Percentiles rank a stretch among this genome's conserved stretches.
Conservation (phyloP, 1,140 invertebrate genomes). For the Anastrepha obliqua region DNA sequence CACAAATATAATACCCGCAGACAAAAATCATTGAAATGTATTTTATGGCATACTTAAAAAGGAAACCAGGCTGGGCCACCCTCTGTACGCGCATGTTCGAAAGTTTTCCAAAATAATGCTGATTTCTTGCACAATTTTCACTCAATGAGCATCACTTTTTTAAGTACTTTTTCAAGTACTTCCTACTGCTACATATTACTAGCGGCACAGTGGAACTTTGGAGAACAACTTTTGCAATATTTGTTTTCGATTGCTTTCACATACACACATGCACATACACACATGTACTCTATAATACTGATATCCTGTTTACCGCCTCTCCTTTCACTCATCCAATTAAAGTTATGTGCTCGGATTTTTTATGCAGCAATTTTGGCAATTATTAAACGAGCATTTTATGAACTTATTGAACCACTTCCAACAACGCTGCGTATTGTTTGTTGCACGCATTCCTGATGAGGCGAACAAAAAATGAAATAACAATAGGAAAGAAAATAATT, state of each 20-base stretch:
- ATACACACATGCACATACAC: not conserved
- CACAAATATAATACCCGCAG: too few species aligned
- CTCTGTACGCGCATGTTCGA: not conserved
- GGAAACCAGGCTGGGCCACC: too few species aligned
- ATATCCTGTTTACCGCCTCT: not conserved
- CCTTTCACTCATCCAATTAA: not conserved
- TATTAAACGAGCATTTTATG: conserved; percentile 47
- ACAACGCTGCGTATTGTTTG: not conserved
- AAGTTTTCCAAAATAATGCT: not conserved
- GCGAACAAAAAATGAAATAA: not conserved
- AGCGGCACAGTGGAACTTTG: not conserved
- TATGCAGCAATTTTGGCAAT: conserved; percentile 45
- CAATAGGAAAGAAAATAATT: not conserved
- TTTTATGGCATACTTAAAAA: too few species aligned
- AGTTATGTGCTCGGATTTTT: conserved; percentile 26
- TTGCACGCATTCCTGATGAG: not conserved
- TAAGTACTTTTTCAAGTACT: conserved; percentile 44
- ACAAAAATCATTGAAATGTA: too few species aligned
- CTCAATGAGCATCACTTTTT: conserved; percentile 17
- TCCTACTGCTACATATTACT: not conserved
- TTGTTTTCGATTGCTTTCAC: not conserved
- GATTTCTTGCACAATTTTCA: not conserved
- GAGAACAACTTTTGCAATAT: conserved; percentile 22
- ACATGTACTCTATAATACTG: not conserved
- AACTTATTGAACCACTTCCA: conserved; percentile 42